These are phyloP conservation scores for Microctenopoma stevenorrisi DNA, from an alignment of 2,797 vertebrate species.

Conservation along the genomic window DNA sequence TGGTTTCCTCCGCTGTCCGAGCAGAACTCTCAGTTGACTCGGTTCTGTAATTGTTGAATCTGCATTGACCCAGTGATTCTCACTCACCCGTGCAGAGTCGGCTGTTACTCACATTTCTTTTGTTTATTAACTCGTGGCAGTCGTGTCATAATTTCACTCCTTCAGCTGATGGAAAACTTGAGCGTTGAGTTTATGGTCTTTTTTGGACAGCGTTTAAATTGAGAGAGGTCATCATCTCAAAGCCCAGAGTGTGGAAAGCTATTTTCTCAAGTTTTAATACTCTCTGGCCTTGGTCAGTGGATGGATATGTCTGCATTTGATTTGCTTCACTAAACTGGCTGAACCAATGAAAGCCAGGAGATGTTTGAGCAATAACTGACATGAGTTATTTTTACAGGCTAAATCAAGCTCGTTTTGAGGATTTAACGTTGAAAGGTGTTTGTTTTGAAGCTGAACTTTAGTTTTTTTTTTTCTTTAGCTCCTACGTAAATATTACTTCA, in stretches of 20 bases:
- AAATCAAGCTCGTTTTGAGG: constrained; percentile 65
- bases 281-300: constrained; percentile 71
- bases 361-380: constrained; percentile 65
- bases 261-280: constrained; percentile 75
- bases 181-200: constrained; percentile 78
- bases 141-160: constrained; percentile 79
- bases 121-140: constrained; percentile 79
- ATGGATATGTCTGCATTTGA: constrained; percentile 78
- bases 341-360: constrained; percentile 75
- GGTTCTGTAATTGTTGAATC: constrained; percentile 56
- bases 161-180: constrained; percentile 76
- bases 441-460: constrained; percentile 52
- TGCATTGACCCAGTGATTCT: constrained; percentile 66
- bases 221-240: constrained; percentile 73
- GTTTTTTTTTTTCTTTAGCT: constrained; percentile 14
- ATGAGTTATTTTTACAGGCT: constrained; percentile 72
- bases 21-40: constrained; percentile 34
- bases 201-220: constrained; percentile 69
- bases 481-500: constrained; percentile 46
- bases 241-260: constrained; percentile 66
- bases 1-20: constrained; percentile 59
- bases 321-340: constrained; percentile 73
- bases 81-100: constrained; percentile 73
- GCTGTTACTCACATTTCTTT: constrained; percentile 79
- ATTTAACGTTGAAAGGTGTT: constrained; percentile 57